Base-by-base conservation (phyloP, 2,888 invertebrate genomes). In the Limulus polyphemus region DNA sequence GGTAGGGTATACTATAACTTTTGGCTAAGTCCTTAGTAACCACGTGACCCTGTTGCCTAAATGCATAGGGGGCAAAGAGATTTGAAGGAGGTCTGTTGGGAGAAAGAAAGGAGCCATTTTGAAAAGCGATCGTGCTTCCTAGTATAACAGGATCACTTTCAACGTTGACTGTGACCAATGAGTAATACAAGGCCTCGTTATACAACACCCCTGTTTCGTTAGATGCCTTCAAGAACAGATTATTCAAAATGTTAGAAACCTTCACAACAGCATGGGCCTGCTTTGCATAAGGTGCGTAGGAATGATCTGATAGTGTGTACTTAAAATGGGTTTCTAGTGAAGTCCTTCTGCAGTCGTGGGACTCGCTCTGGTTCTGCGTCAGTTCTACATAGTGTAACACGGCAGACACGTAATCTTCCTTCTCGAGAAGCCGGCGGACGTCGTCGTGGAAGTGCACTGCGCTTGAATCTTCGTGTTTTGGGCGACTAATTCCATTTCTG, bases 361-460 rank as follows among this genome's bases (percentile, higher is more conserved):
- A 47, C 16, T 58, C 58, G 17, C 52, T n/a, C 11, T 32, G 54
- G 11, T 16, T 17, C 10, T 52, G n/a, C 17, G 46, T 58, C 11
- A 58, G 58, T 72, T 87, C 67, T 11, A 67, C 58, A 16, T 56
- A 55, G 48, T 67, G 67, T 13, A 67, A 55, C 7, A 58, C 62
- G 17, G 64, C 62, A 11, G 62, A 50, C 11, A 62, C 58, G 9
- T 57, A 32, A 50, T 56, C 61, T 5, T 61, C 63, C 11, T 58
- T 57, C n/a, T 65, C 63, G 10, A 61, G 54, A 46, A 65, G 47
- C 11, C 58, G 48, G 47, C 60, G 56, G 16, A 63, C 63, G 47
- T 63, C 54, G 17, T 65, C 60, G 17, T 60, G 32, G 32, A 32
- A 32, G 7, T 32, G 32, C 32, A 32, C 32, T 32, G 32, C 32